Evolutionary conservation across 1,140 invertebrate species (phyloP).

Genomic region (Sycobia sp.): DNA sequence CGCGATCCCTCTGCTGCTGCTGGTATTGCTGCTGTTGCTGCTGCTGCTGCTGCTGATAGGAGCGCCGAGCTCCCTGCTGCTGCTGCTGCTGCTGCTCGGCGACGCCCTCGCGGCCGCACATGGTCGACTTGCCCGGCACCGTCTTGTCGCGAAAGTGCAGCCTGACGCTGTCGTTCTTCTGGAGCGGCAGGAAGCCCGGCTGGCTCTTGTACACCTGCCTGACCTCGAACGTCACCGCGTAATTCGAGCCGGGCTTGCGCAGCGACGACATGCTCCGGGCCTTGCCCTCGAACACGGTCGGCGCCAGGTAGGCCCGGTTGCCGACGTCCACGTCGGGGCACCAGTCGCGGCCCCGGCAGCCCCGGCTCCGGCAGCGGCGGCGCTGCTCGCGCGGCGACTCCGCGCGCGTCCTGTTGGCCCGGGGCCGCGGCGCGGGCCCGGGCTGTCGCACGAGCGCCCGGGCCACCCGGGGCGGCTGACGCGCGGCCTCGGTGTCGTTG

Average conservation of each 20-base stretch:
- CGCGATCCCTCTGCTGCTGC: slow-evolving; percentile 41
- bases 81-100: slow-evolving; percentile 30
- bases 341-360: slow-evolving; percentile 57
- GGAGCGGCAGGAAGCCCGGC: slow-evolving; percentile 59
- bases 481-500: slow-evolving; percentile 6
- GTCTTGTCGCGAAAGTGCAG: slow-evolving; percentile 62
- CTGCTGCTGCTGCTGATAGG: slow-evolving; percentile 29
- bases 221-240: slow-evolving; percentile 71
- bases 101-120: slow-evolving; percentile 44
- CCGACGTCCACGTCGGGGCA: slow-evolving; percentile 66
- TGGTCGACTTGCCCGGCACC: slow-evolving; percentile 51
- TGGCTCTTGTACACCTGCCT: slow-evolving; percentile 68
- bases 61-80: slow-evolving; percentile 18
- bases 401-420: slow-evolving; percentile 43
- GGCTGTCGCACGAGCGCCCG: too few species aligned
- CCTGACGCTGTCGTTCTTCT: slow-evolving; percentile 61
- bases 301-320: slow-evolving; percentile 67
- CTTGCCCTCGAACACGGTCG: slow-evolving; percentile 70
- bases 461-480: neutral
- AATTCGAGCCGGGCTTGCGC: slow-evolving; percentile 62
- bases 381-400: slow-evolving; percentile 54
- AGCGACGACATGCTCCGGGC: slow-evolving; percentile 67
- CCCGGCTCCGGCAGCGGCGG: slow-evolving; percentile 50
- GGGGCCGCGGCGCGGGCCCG: slow-evolving; percentile 10
- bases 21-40: slow-evolving; percentile 13